Evolutionary conservation across 1,140 invertebrate species (phyloP).

Genomic region (Drosophila miranda): DNA sequence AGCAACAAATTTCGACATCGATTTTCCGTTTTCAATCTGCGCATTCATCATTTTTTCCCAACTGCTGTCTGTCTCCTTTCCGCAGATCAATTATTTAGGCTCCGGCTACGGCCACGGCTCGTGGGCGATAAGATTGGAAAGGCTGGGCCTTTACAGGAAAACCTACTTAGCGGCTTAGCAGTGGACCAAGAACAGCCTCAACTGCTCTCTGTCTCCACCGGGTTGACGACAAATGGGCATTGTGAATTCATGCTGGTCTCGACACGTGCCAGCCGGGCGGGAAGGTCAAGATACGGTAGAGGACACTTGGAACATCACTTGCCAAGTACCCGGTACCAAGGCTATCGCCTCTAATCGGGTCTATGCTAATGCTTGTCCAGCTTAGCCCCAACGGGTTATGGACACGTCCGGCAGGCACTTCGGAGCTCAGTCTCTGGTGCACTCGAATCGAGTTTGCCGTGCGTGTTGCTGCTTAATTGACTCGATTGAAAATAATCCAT

Average conservation of each 20-base stretch:
- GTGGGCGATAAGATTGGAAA: slow-evolving; percentile 8
- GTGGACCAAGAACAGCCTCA: background rate
- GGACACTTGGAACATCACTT: slow-evolving; percentile 20
- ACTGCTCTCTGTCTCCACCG: slow-evolving; percentile 9
- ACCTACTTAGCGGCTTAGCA: slow-evolving; percentile 64
- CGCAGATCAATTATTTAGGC: slow-evolving; percentile 56
- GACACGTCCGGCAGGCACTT: slow-evolving; percentile 7
- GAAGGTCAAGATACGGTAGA: slow-evolving; percentile 33
- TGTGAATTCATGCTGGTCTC: slow-evolving; percentile 66
- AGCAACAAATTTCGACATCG: slow-evolving; percentile 10
- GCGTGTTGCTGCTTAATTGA: slow-evolving; percentile 7
- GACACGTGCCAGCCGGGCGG: slow-evolving; percentile 56
- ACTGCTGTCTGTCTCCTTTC: background rate
- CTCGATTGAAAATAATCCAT: slow-evolving; percentile 6
- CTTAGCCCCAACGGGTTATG: slow-evolving; percentile 25
- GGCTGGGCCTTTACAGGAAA: slow-evolving; percentile 25
- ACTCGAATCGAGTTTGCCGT: slow-evolving; percentile 2
- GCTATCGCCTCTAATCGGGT: background rate
- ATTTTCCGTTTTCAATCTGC: slow-evolving; percentile 18
- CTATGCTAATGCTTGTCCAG: slow-evolving; percentile 4
- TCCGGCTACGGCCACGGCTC: background rate
- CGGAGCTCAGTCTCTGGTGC: background rate
- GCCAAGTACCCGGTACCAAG: slow-evolving; percentile 4
- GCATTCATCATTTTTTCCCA: slow-evolving; percentile 33
- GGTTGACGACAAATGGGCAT: slow-evolving; percentile 66